A percentile compares a stretch with the other conserved stretches of the same genome.
Evolutionary conservation across 2,888 invertebrate species (phyloP).

Genomic region (Melikaiella ostensackeni): DNA sequence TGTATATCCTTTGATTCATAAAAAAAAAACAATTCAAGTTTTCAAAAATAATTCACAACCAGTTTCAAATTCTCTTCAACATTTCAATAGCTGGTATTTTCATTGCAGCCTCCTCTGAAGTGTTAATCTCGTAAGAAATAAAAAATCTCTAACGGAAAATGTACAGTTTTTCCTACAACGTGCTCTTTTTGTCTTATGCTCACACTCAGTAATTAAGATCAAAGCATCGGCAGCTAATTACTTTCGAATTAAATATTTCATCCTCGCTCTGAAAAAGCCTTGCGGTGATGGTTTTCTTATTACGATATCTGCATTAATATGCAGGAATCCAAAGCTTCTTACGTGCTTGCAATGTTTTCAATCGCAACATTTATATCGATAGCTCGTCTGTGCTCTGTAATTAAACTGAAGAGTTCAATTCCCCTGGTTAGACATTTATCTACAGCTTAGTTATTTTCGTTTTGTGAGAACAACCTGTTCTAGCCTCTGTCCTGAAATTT

Average conservation of each 20-base stretch:
- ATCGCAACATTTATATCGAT: conserved; percentile 11
- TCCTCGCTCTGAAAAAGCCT: background rate
- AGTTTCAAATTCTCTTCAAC: no score
- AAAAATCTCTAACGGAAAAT: background rate
- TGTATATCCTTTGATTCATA: no score
- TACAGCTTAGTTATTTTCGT: background rate
- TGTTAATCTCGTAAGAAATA: background rate
- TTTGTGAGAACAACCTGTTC: conserved; percentile 60
- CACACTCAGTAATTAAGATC: background rate
- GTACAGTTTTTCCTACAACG: background rate
- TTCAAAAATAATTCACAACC: no score
- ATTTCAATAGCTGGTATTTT: background rate
- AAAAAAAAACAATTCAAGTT: no score
- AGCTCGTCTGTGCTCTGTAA: background rate
- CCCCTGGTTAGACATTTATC: background rate
- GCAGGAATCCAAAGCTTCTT: conserved; percentile 23
- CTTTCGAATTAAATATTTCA: background rate
- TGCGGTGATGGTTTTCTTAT: background rate
- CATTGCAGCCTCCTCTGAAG: background rate
- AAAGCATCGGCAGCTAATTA: background rate
- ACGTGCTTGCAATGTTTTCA: conserved; percentile 6
- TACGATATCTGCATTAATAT: background rate
- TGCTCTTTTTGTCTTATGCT: background rate
- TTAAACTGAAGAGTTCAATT: conserved; percentile 13
- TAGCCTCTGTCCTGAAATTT: conserved; percentile 49